Base-by-base conservation (phyloP, 2,113 vertebrate genomes). In the Myrmecobius fasciatus region DNA sequence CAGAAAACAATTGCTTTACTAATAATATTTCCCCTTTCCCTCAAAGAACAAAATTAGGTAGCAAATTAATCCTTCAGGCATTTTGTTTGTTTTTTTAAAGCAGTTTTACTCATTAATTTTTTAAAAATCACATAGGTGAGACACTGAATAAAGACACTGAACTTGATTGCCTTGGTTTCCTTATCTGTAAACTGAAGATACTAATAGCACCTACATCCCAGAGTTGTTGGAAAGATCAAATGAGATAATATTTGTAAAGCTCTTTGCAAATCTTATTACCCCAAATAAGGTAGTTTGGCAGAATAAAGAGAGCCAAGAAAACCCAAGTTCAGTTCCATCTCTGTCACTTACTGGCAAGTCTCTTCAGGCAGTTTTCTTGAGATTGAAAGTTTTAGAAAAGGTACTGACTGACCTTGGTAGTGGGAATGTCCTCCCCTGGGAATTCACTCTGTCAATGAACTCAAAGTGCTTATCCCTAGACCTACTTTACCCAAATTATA, bases 31-130 rank as follows among this genome's bases (percentile, higher is more conserved):
- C n/a, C n/a, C n/a, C n/a, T n/a, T n/a, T n/a, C n/a, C n/a, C 92
- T 93, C 54, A 95, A 31, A 0, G 53, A 47, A 95, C 43, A 8
- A 95, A 75, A 28, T 93, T 52, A 89, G 92, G 90, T 22, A 96
- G 46, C 24, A 75, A 53, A 53, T 60, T 52, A 3, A n/a, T 91
- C 92, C 88, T 96, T 75, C n/a, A 91, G 25, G 47, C 49, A 31
- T n/a, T 12, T 31, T 56, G 12, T 5, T 89, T 48, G 26, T 75
- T 75, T n/a, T 36, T 75, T 6, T 94, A 83, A 67, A 94, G 17
- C 31, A 2, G 12, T 91, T 97, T 92, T 96, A 10, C 52, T 20
- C 94, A 17, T 1, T 46, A 17, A 60, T 26, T 54, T 46, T 52
- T 53, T 43, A 93, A 91, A 91, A 52, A 54, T 49, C 89, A 94